Base-by-base conservation (phyloP, 2,113 vertebrate genomes). In the Eubucco bourcierii region DNA sequence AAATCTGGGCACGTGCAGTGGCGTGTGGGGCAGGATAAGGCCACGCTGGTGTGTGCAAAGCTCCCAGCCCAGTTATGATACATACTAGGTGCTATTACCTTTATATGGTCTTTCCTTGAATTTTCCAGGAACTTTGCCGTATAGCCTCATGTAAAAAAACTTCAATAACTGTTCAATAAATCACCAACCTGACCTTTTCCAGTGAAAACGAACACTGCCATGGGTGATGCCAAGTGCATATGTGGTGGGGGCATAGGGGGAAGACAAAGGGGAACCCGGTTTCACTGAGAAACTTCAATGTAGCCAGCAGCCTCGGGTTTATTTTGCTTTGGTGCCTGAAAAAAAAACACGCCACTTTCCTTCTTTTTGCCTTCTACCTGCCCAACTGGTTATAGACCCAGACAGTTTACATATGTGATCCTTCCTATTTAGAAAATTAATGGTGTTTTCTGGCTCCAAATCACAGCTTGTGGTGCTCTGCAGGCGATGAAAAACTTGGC, bases 381-480 rank as follows among this genome's bases (percentile, higher is more conserved):
- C 97, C 97, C 79, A 97, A 97, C 97, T 98, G 96, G 97, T 98
- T 98, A 98, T 98, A 97, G 98, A 98, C 98, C 98, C 98, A 98
- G 98, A 99, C 97, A 98, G 98, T 98, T 98, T 98, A 98, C 99
- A 98, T 99, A 98, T 99, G 98, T 98, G 98, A 98, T 98, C 98
- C 98, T 98, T 98, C 98, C 98, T 98, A 98, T 98, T 98, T 98
- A 98, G 98, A 98, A 98, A 99, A 99, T 99, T 98, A 98, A 98
- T 98, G 98, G 98, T 98, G 98, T 98, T 98, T 98, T 98, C 98
- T 98, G 98, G 98, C 98, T 98, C 98, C 98, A 98, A 98, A 98
- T 98, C 98, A 98, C 98, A 98, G 98, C 98, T 98, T 98, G 98
- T 98, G 98, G 98, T 98, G 97, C 99, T 98, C 98, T 97, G 98